Evolutionary conservation across 2,113 vertebrate genomes (phyloP), one percentile per base, ranked within the genome.

Genomic region (Copsychus sechellarum): DNA sequence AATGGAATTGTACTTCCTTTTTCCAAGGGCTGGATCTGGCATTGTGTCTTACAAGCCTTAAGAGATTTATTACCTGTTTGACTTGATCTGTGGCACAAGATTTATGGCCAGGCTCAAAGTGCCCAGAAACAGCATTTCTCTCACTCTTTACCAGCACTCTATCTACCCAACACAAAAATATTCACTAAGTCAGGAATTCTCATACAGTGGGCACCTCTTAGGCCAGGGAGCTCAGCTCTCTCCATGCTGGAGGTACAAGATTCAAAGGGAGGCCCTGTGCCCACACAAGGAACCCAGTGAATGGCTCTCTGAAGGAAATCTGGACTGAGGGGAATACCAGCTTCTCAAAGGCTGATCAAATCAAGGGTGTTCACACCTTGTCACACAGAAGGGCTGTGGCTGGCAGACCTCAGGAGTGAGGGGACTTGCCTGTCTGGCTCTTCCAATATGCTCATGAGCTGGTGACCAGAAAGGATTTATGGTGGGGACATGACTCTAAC

Each of bases 61-160:
- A 90, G 88, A 95, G 95, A 96, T 96, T 95, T 96, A 95, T 92
- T 92, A 79, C 72, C 33, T 40, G 12, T 82, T 81, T 86, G 86
- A 95, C 79, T 96, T 97, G 92, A 94, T 93, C 88, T 92, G 72
- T 82, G 90, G 76, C 87, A 87, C 58, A 93, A 97, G 96, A 97
- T 97, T 95, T 97, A 97, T 93, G 94, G 60, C 64, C 45, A 50
- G 76, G 82, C 69, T 93, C 69, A 81, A 96, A 92, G 54, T 92
- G 79, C 83, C 79, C 90, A 92, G 81, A 92, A 92, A 66, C 60
- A 94, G 73, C 66, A 69, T 72, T 88, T 80, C 83, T 81, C 61
- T 86, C 57, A 45, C 65, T 84, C 78, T 57, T 38, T 69, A 89
- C 33, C 43, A 77, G 70, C 12, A 50, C n/a, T 76, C 40, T 24